These are phyloP conservation scores for Lagocephalus sceleratus DNA, from an alignment of 2,797 vertebrate genomes.

Conservation along the genomic window DNA sequence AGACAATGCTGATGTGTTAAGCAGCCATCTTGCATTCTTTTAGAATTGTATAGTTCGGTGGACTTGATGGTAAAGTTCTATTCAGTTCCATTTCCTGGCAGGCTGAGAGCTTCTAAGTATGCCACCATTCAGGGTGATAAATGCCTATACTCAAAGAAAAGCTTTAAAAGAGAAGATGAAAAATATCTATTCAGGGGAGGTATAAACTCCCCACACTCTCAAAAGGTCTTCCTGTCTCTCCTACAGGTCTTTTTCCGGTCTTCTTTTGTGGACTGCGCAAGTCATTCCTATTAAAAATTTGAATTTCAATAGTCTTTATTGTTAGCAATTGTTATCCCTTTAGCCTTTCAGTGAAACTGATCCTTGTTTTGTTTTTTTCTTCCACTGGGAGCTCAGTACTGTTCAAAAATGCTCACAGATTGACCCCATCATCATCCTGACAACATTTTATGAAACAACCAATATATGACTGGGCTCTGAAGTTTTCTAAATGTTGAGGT, in stretches of 20 bases:
- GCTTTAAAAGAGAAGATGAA: no score
- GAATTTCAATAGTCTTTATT: background rate
- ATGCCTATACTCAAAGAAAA: no score
- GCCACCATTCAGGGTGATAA: no score
- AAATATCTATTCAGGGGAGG: no score
- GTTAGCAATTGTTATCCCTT: background rate
- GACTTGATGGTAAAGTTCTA: no score
- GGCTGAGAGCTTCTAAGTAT: no score
- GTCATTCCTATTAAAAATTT: background rate
- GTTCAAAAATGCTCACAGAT: background rate
- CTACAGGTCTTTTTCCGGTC: background rate
- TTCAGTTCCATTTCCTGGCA: no score
- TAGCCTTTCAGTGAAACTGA: background rate
- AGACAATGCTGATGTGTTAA: no score
- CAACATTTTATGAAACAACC: background rate
- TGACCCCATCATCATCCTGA: background rate
- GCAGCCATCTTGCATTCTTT: no score
- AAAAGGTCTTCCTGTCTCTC: conserved; percentile 1
- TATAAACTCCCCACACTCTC: background rate
- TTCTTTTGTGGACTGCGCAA: background rate
- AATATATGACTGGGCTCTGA: no score
- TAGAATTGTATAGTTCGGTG: no score
- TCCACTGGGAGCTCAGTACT: background rate
- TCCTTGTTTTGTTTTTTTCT: background rate
- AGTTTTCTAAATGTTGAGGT: no score